These are phyloP conservation scores for Monochamus saltuarius DNA, from an alignment of 1,140 invertebrate genomes.

Conservation along the genomic window DNA sequence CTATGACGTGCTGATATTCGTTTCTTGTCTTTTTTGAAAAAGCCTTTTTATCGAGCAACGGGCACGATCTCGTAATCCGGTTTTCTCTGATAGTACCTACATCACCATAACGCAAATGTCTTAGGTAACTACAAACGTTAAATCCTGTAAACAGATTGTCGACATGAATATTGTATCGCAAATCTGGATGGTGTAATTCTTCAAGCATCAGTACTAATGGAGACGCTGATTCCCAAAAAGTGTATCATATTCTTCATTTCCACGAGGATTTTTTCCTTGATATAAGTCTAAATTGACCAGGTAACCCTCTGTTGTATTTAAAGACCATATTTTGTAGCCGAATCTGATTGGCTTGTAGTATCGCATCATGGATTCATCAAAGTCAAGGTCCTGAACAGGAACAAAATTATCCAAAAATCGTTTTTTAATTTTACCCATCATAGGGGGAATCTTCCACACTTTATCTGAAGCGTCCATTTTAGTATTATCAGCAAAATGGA, in stretches of 20 bases:
- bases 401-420: slow-evolving; percentile 7
- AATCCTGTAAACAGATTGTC: slow-evolving; percentile 36
- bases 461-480: slow-evolving; percentile 3
- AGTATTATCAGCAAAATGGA: slow-evolving; percentile 5
- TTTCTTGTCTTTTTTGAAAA: slow-evolving; percentile 24
- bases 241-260: slow-evolving; percentile 26
- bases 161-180: slow-evolving; percentile 29
- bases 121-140: slow-evolving; percentile 21
- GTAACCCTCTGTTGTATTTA: slow-evolving; percentile 13
- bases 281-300: slow-evolving; percentile 32
- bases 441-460: neutral
- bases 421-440: neutral
- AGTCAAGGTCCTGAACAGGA: slow-evolving; percentile 9
- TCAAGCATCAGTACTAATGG: slow-evolving; percentile 32
- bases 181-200: slow-evolving; percentile 12
- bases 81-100: slow-evolving; percentile 35
- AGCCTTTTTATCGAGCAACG: slow-evolving; percentile 22
- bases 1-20: slow-evolving; percentile 2
- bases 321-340: slow-evolving; percentile 29
- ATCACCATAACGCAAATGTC: slow-evolving; percentile 20
- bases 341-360: slow-evolving; percentile 35
- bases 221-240: slow-evolving; percentile 33
- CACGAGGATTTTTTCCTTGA: slow-evolving; percentile 34
- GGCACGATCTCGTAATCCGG: slow-evolving; percentile 25
- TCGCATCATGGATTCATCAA: slow-evolving; percentile 21